These are phyloP conservation scores for Synergus japonicus DNA, from an alignment of 2,888 invertebrate genomes.

Conservation along the genomic window DNA sequence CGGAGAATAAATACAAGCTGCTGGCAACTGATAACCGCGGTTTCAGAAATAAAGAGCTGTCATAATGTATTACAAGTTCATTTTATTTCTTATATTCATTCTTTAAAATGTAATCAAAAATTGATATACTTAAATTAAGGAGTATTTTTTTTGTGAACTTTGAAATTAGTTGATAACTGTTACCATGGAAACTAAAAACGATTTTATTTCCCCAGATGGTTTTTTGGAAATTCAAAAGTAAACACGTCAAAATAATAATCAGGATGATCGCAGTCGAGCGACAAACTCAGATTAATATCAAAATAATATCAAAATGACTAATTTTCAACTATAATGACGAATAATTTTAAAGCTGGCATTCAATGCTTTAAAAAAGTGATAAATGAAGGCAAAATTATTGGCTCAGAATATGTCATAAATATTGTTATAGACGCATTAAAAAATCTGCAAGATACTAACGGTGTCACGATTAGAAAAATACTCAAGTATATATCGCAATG, in stretches of 20 bases:
- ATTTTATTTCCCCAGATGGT: not conserved
- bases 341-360: conserved; percentile 36
- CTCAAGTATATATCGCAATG: conserved; percentile 56
- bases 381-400: not conserved
- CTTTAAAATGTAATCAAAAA: no score
- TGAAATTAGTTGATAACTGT: not conserved
- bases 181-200: not conserved
- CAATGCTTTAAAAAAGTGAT: not conserved
- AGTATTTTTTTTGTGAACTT: not conserved
- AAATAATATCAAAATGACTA: conserved; percentile 30
- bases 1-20: not conserved
- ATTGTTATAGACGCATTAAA: conserved; percentile 60
- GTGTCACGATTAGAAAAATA: conserved; percentile 61
- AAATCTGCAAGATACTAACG: conserved; percentile 57
- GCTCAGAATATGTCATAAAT: conserved; percentile 44
- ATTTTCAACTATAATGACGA: conserved; percentile 44
- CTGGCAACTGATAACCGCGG: not conserved
- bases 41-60: no score
- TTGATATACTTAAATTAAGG: not conserved
- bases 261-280: not conserved
- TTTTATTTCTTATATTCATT: no score
- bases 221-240: not conserved
- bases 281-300: no score
- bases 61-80: no score
- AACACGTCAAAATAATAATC: not conserved